Conservation (phyloP, 1,140 invertebrate species). For the Neodiprion pinetum region DNA sequence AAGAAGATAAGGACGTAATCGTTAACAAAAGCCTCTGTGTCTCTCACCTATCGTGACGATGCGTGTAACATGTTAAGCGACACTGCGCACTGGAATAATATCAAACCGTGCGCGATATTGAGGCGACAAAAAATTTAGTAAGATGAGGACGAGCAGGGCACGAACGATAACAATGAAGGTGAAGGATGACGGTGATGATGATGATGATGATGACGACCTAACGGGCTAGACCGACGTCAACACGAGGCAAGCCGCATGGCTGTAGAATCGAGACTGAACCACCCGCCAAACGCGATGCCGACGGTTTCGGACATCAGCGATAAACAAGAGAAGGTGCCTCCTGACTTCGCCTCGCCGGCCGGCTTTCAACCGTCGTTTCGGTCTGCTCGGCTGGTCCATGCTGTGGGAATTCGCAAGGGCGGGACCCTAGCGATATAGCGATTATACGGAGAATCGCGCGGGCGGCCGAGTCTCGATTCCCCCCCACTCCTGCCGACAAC, state of each 20-base stretch:
- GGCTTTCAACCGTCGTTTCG: background rate
- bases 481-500: background rate
- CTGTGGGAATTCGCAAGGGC: background rate
- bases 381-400: background rate
- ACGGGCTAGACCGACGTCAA: background rate
- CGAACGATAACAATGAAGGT: no score
- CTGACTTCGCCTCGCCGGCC: background rate
- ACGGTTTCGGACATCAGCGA: background rate
- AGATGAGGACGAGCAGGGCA: no score
- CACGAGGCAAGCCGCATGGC: background rate
- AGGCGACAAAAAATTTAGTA: no score
- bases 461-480: background rate
- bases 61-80: no score
- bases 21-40: no score
- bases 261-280: background rate
- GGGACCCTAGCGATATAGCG: background rate
- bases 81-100: no score
- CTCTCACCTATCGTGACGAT: no score
- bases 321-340: background rate
- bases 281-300: no score
- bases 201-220: background rate
- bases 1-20: no score
- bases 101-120: no score
- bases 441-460: background rate
- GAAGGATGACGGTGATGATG: background rate